These are phyloP conservation scores for Neogobius melanostomus DNA, from an alignment of 2,113 vertebrate genomes.

Conservation along the genomic window DNA sequence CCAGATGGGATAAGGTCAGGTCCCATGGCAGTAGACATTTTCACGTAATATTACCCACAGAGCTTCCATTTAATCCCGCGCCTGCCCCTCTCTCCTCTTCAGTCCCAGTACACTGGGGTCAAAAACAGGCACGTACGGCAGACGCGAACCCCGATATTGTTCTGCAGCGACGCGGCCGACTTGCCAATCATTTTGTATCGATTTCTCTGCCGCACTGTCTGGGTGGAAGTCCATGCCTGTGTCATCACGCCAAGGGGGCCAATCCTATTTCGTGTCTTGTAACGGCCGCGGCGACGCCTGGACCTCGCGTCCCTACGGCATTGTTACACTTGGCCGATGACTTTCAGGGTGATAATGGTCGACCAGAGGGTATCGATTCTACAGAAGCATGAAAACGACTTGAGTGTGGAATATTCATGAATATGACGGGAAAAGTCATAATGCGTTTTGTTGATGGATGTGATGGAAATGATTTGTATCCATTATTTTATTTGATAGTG, in stretches of 20 bases:
- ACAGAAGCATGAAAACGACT: not conserved
- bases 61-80: not conserved
- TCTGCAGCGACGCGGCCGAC: slow-evolving; percentile 29
- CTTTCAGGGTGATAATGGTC: slow-evolving; percentile 24
- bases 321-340: slow-evolving; percentile 13
- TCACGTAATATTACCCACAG: no score
- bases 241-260: not conserved
- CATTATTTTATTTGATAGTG: no score
- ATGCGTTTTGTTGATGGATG: no score
- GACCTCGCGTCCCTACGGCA: slow-evolving; percentile 9
- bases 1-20: slow-evolving; percentile 21
- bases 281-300: not conserved
- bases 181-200: slow-evolving; percentile 53
- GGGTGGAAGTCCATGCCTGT: slow-evolving; percentile 7
- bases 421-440: no score
- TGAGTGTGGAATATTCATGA: not conserved
- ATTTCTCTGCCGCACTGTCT: slow-evolving; percentile 17
- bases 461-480: no score
- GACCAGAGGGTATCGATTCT: not conserved
- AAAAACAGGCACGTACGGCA: slow-evolving; percentile 50
- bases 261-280: slow-evolving; percentile 35
- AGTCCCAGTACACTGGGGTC: slow-evolving; percentile 62
- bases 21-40: not conserved
- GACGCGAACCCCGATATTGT: slow-evolving; percentile 48
- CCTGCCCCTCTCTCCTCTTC: not conserved